Base-by-base conservation (phyloP, 2,113 vertebrate species). In the Empidonax traillii region DNA sequence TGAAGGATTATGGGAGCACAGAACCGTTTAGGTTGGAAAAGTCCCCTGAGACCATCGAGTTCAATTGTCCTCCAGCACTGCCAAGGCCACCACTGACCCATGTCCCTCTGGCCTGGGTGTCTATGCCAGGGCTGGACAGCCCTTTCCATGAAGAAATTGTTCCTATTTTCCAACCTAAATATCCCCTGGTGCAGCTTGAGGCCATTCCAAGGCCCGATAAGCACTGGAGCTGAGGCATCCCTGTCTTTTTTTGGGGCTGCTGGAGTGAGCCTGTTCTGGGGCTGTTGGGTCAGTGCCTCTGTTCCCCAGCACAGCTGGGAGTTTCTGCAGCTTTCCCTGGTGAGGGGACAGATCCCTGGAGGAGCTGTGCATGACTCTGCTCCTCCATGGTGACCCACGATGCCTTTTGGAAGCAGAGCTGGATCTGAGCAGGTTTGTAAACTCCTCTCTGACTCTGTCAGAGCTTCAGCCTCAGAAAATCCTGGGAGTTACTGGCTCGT, bases 201-300 rank as follows among this genome's bases (percentile, higher is more conserved):
- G 51, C 59, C 1, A 1, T n/a, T 4, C 11, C 39, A 51, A 63
- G n/a, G 68, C 30, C 20, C 69, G 11, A 0, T 0, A 23, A 16
- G 16, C 4, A 11, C 2, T 1, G 39, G 71, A 14, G 53, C 1
- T 6, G 78, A 43, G 69, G 30, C 16, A 4, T 7, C 10, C 69
- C 75, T 2, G 23, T 6, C 30, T 55, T 0, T 35, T 35, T 51
- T 1, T 28, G 65, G 67, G 59, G 74, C 41, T 49, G 53, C 6
- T 39, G 44, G 22, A 16, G 31, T 1, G 4, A 52, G n/a, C n/a
- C 68, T 5, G 35, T 1, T 25, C 53, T 18, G 33, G 12, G 55
- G 61, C 66, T 56, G 25, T 2, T n/a, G 87, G 35, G 10, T 37
- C 74, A 3, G 31, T 0, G 12, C 8, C n/a, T 13, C 74, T 3